Conservation (phyloP, 1,140 invertebrate genomes). For the Drosophila nikananu region DNA sequence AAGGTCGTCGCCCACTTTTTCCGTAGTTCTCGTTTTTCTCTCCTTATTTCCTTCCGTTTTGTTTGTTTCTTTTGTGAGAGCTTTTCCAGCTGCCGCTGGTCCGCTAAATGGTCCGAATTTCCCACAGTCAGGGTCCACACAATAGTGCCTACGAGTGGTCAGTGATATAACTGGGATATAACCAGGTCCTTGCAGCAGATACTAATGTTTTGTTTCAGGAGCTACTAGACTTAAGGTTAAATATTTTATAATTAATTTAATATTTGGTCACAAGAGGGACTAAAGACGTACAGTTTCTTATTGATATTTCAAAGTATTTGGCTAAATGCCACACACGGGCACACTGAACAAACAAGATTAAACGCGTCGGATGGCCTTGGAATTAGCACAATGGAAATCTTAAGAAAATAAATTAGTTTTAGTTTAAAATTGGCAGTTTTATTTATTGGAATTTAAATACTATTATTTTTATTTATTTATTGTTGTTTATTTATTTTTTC, state of each 20-base stretch:
- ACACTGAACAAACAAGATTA: neutral
- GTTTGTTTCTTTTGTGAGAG: slow-evolving; percentile 48
- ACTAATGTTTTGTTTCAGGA: neutral
- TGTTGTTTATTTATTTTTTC: neutral
- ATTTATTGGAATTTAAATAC: too few species aligned
- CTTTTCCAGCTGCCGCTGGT: slow-evolving; percentile 54
- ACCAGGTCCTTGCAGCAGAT: too few species aligned
- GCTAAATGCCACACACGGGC: neutral
- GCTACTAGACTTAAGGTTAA: neutral
- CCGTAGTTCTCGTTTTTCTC: slow-evolving; percentile 12
- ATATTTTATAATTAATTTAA: neutral
- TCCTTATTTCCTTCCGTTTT: slow-evolving; percentile 33
- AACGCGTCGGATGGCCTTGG: neutral
- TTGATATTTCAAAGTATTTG: neutral
- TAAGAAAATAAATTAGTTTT: too few species aligned
- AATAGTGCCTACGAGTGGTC: neutral
- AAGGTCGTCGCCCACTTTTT: slow-evolving; percentile 60
- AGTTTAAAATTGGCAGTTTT: too few species aligned
- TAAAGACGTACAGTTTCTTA: neutral
- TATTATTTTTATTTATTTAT: neutral
- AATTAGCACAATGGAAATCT: neutral
- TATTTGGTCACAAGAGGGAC: neutral
- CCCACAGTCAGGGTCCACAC: slow-evolving; percentile 5
- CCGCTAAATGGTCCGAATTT: slow-evolving; percentile 31
- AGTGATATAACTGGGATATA: neutral